Evolutionary conservation across 2,888 invertebrate genomes (phyloP).

Genomic region (Temnothorax ravouxi): DNA sequence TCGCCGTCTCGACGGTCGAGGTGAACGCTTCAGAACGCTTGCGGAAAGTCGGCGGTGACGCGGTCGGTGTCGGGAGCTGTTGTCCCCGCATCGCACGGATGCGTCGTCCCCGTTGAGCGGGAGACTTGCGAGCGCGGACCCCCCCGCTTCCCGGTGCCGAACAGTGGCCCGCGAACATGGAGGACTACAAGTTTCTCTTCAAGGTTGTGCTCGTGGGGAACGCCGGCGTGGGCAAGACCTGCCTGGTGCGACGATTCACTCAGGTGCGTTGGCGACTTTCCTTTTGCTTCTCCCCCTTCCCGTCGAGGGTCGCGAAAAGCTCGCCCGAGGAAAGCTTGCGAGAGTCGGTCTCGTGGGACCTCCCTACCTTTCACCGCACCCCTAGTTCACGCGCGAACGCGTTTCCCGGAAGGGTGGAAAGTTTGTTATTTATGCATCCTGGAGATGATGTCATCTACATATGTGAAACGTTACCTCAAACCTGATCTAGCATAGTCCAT

Average conservation of each 20-base stretch:
- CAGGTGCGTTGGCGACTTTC: conserved; percentile 88
- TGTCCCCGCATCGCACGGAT: conserved; percentile 36
- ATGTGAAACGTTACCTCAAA: neutral
- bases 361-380: neutral
- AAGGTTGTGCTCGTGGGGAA: conserved; percentile 99
- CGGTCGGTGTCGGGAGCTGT: neutral
- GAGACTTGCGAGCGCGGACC: conserved; percentile 2
- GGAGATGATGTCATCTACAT: conserved; percentile 49
- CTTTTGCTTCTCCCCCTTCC: too few species aligned
- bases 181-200: conserved; percentile 99
- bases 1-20: conserved; percentile 36
- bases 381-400: conserved; percentile 10
- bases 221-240: conserved; percentile 99
- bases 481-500: neutral
- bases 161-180: conserved; percentile 89
- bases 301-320: neutral
- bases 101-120: conserved; percentile 59
- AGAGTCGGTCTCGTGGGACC: neutral
- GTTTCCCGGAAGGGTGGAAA: conserved; percentile 30
- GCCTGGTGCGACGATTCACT: conserved; percentile 98
- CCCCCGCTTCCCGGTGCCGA: conserved; percentile 35
- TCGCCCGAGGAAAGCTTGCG: neutral
- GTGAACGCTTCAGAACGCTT: conserved; percentile 57
- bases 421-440: conserved; percentile 36
- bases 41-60: conserved; percentile 57